Conservation (phyloP, 1,140 invertebrate genomes). For the Caenorhabditis briggsae region DNA sequence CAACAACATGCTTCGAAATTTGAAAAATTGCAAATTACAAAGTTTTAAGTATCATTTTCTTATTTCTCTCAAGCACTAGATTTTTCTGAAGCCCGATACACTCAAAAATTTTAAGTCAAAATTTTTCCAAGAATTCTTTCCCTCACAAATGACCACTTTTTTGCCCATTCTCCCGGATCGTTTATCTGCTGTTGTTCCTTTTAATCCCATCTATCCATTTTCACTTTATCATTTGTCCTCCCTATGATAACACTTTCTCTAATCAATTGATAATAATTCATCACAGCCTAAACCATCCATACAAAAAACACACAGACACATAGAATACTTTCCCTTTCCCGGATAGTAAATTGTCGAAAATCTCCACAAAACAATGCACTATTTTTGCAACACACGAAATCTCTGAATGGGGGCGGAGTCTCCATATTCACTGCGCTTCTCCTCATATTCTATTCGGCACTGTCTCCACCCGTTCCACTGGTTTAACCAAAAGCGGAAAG, state of each 20-base stretch:
- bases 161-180: too few species aligned
- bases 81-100: not conserved
- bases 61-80: not conserved
- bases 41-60: not conserved
- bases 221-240: not conserved
- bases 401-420: not conserved
- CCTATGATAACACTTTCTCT: not conserved
- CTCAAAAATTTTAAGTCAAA: too few species aligned
- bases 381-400: conserved; percentile 29
- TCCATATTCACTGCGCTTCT: not conserved
- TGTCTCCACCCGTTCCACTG: conserved; percentile 57
- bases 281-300: not conserved
- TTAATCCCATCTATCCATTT: not conserved
- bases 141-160: too few species aligned
- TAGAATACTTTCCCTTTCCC: not conserved
- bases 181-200: not conserved
- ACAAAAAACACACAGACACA: conserved; percentile 25
- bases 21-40: not conserved
- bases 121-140: too few species aligned
- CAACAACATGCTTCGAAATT: not conserved
- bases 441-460: conserved; percentile 46
- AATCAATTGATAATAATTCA: conserved; percentile 7
- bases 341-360: conserved; percentile 10
- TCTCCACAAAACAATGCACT: conserved; percentile 43
- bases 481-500: conserved; percentile 40